Evolutionary conservation across 2,113 vertebrate genomes (phyloP).

Genomic region (Sciurus niger): DNA sequence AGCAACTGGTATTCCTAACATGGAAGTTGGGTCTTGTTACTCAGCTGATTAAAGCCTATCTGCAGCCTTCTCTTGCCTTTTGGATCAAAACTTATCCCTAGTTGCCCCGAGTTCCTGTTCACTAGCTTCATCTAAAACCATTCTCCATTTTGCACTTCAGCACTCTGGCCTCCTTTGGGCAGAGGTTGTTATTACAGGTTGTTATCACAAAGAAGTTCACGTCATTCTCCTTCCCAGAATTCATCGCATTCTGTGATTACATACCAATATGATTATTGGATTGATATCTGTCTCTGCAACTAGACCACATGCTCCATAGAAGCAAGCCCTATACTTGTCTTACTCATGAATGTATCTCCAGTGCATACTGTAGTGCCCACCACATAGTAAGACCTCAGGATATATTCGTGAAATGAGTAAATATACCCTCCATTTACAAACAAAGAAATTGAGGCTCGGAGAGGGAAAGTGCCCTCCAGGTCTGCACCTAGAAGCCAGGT

Average conservation of each 20-base stretch:
- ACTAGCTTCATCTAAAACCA: not conserved
- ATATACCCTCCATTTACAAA: not conserved
- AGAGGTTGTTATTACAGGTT: not conserved
- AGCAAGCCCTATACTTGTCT: not conserved
- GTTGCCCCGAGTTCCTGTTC: not conserved
- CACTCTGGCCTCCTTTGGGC: not conserved
- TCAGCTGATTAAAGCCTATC: not conserved
- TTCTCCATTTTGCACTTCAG: not conserved
- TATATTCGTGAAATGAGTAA: not conserved
- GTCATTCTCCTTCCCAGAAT: not conserved
- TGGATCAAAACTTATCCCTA: not conserved
- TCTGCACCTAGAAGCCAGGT: not conserved
- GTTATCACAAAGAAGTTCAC: not conserved
- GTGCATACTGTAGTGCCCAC: not conserved
- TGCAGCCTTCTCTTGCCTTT: slow-evolving; percentile 11
- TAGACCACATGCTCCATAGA: not conserved
- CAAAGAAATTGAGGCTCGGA: not conserved
- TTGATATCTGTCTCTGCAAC: slow-evolving; percentile 3
- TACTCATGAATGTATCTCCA: not conserved
- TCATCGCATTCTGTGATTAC: slow-evolving; percentile 34
- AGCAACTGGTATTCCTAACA: not conserved
- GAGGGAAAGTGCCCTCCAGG: not conserved
- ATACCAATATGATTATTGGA: not conserved
- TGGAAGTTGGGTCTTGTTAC: not conserved
- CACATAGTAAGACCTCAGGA: not conserved